A percentile compares a stretch with the other conserved stretches of the same genome.
Evolutionary conservation across 2,888 invertebrate genomes (phyloP).

Genomic region (Seladonia tumulorum): DNA sequence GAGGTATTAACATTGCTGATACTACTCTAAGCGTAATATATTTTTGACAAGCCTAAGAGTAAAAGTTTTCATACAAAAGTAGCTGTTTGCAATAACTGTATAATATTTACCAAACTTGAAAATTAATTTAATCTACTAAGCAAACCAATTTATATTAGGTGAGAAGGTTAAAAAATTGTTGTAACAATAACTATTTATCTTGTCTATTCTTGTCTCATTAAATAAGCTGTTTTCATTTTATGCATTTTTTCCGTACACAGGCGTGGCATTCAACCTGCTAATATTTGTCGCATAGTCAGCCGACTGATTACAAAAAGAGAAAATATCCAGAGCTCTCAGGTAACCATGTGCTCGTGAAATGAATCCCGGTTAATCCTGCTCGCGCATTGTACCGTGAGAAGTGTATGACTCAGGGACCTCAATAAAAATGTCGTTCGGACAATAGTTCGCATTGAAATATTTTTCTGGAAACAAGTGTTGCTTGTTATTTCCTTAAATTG

Average conservation of each 20-base stretch:
- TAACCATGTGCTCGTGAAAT: not conserved
- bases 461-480: slow-evolving; percentile 21
- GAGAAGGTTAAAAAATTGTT: too few species aligned
- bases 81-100: too few species aligned
- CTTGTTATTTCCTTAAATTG: slow-evolving; percentile 24
- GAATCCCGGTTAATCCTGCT: not conserved
- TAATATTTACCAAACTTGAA: too few species aligned
- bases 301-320: not conserved
- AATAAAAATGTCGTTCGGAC: slow-evolving; percentile 37
- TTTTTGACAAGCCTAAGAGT: too few species aligned
- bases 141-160: too few species aligned
- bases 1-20: too few species aligned
- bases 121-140: too few species aligned
- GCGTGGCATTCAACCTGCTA: not conserved
- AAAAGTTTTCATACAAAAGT: too few species aligned
- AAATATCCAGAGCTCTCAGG: not conserved
- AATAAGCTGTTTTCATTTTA: too few species aligned
- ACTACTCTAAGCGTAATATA: too few species aligned
- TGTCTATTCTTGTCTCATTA: too few species aligned
- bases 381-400: slow-evolving; percentile 1
- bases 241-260: not conserved
- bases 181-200: too few species aligned
- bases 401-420: slow-evolving; percentile 28
- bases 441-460: slow-evolving; percentile 27
- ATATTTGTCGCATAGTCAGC: not conserved